These are phyloP conservation scores for Drosophila ambigua DNA, from an alignment of 1,140 invertebrate genomes.

Conservation along the genomic window DNA sequence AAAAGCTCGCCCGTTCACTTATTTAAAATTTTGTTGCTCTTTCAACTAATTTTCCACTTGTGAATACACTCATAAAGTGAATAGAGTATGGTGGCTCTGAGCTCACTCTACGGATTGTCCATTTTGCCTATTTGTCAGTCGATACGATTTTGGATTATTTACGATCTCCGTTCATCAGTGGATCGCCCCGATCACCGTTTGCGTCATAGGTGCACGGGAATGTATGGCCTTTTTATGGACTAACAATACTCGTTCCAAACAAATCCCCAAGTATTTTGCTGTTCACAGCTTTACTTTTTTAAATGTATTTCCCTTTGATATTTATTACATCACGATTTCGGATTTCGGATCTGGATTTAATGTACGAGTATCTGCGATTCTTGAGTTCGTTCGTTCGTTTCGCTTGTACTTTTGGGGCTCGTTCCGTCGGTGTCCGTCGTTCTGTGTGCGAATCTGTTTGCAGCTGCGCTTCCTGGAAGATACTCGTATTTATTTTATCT, in stretches of 20 bases:
- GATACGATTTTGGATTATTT: slow-evolving; percentile 72
- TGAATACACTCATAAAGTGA: slow-evolving; percentile 26
- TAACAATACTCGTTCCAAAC: slow-evolving; percentile 21
- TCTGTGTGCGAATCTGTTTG: slow-evolving; percentile 58
- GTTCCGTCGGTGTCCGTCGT: neutral
- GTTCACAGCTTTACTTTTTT: slow-evolving; percentile 44
- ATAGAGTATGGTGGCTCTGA: slow-evolving; percentile 1
- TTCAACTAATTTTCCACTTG: slow-evolving; percentile 78
- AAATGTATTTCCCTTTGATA: slow-evolving; percentile 42
- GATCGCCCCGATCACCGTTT: slow-evolving; percentile 15
- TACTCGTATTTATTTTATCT: slow-evolving; percentile 51
- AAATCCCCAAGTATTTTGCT: slow-evolving; percentile 38
- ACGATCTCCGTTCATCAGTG: slow-evolving; percentile 61
- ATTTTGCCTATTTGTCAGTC: slow-evolving; percentile 68
- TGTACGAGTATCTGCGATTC: slow-evolving; percentile 44
- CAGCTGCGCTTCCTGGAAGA: slow-evolving; percentile 80
- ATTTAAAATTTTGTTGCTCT: slow-evolving; percentile 64
- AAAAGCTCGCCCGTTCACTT: slow-evolving; percentile 77
- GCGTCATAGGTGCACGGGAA: slow-evolving; percentile 49
- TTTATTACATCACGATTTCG: slow-evolving; percentile 76
- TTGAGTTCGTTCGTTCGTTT: slow-evolving; percentile 21
- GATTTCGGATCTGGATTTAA: slow-evolving; percentile 42
- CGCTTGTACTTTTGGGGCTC: slow-evolving; percentile 36
- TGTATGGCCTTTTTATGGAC: slow-evolving; percentile 50
- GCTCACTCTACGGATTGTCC: slow-evolving; percentile 29